phyloP scores from a whole-genome alignment of 1,140 invertebrate species.

The Aphaenogaster rudis region DNA sequence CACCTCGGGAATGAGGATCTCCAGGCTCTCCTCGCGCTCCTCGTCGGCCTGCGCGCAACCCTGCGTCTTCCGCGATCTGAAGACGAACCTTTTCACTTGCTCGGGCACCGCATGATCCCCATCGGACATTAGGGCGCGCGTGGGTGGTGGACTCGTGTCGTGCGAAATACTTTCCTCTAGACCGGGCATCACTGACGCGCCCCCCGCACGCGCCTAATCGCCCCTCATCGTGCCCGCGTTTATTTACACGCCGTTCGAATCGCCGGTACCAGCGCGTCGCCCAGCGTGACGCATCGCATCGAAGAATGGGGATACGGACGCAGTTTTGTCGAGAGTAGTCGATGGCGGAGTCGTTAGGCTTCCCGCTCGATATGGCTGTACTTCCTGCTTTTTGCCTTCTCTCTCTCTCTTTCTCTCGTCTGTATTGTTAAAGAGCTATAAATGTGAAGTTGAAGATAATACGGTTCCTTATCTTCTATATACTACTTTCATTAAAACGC shows the following conservation, averaged over 20 bases:
- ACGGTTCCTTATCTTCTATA: background rate
- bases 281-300: background rate
- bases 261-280: background rate
- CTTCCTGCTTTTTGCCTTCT: background rate
- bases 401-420: background rate
- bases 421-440: background rate
- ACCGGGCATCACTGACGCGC: conserved; percentile 81
- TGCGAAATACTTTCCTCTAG: conserved; percentile 82
- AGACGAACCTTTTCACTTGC: conserved; percentile 93
- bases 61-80: conserved; percentile 89
- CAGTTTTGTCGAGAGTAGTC: conserved; percentile 68
- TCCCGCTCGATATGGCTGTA: background rate
- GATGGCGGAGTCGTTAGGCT: background rate
- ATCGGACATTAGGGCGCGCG: conserved; percentile 90
- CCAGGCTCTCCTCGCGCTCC: conserved; percentile 90
- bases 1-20: conserved; percentile 93
- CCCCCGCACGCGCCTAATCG: conserved; percentile 36
- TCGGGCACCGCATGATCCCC: conserved; percentile 88
- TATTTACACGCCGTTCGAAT: background rate
- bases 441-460: background rate
- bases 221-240: conserved; percentile 35
- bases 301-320: conserved; percentile 54
- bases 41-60: conserved; percentile 89
- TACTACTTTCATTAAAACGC: background rate
- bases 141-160: conserved; percentile 79